phyloP scores from a whole-genome alignment of 2,888 invertebrate genomes.

The Synergus umbraculus region DNA sequence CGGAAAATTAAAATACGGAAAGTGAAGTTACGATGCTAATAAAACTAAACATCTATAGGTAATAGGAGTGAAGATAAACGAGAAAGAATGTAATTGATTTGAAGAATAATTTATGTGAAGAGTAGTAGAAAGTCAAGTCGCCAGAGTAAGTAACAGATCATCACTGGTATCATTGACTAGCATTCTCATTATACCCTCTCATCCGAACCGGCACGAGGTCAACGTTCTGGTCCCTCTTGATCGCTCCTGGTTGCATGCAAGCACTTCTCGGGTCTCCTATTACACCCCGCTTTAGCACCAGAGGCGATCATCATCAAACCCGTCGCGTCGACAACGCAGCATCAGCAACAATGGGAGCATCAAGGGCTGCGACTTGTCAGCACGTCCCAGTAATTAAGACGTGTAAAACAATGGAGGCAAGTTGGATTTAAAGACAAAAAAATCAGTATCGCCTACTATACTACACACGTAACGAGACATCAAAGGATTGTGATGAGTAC shows the following conservation, averaged over 20 bases:
- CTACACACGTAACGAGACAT: too few species aligned
- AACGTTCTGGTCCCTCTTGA: constrained; percentile 44
- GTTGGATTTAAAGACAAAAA: not conserved
- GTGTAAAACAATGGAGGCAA: constrained; percentile 35
- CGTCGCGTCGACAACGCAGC: constrained; percentile 30
- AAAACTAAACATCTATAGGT: not conserved
- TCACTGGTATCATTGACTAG: constrained; percentile 28
- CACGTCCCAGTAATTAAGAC: constrained; percentile 19
- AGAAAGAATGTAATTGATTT: not conserved
- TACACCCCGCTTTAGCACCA: constrained; percentile 56
- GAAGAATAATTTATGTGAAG: not conserved
- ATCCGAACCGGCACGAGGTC: constrained; percentile 27
- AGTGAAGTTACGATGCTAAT: not conserved
- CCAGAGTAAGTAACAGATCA: not conserved
- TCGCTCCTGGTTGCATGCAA: constrained; percentile 61
- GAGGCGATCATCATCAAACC: constrained; percentile 49
- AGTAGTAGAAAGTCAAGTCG: not conserved
- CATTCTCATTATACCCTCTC: constrained; percentile 33
- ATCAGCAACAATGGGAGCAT: constrained; percentile 44
- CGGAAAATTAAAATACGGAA: not conserved
- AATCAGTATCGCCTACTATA: too few species aligned
- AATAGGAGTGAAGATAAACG: not conserved
- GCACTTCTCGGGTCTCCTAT: constrained; percentile 66
- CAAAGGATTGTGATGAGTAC: not conserved
- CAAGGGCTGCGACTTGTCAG: constrained; percentile 33